These are phyloP conservation scores for Talpa occidentalis DNA, from an alignment of 2,113 vertebrate genomes.

Conservation along the genomic window DNA sequence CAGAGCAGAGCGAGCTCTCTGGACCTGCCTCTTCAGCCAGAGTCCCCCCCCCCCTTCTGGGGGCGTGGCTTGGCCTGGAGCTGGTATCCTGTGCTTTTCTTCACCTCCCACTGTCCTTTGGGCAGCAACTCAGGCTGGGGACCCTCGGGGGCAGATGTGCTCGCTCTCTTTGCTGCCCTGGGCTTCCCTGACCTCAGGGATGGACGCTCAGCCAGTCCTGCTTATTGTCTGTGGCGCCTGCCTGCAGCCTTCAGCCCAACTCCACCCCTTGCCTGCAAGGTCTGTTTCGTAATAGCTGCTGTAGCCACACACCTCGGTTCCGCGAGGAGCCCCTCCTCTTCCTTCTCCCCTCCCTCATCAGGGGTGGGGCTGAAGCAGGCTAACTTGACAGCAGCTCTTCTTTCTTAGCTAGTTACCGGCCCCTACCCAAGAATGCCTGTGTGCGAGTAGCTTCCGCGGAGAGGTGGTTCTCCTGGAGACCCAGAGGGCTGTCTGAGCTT, in stretches of 20 bases:
- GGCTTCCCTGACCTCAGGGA: not conserved
- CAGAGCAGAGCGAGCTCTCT: not conserved
- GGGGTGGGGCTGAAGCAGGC: constrained; percentile 85
- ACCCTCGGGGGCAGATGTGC: not conserved
- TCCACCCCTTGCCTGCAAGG: constrained; percentile 81
- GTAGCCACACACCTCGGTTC: constrained; percentile 81
- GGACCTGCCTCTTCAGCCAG: not conserved
- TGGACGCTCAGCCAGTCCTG: constrained; percentile 12
- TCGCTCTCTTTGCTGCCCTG: not conserved
- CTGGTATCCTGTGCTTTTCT: not conserved
- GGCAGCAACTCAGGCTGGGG: constrained; percentile 5
- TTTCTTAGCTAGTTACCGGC: constrained; percentile 68
- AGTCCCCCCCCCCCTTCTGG: not conserved
- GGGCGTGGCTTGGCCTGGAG: not conserved
- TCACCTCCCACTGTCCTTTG: not conserved
- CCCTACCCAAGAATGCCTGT: constrained; percentile 70
- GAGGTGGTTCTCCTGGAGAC: constrained; percentile 38
- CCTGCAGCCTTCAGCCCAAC: constrained; percentile 68
- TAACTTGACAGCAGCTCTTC: constrained; percentile 79
- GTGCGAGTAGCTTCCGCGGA: constrained; percentile 25
- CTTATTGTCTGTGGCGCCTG: constrained; percentile 69
- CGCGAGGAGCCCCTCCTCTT: constrained; percentile 85
- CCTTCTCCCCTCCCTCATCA: constrained; percentile 84
- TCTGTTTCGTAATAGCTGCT: constrained; percentile 77
- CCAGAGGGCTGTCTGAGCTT: constrained; percentile 27